Evolutionary conservation across 2,797 vertebrate genomes (phyloP).

Genomic region (Tympanoctomys barrerae): DNA sequence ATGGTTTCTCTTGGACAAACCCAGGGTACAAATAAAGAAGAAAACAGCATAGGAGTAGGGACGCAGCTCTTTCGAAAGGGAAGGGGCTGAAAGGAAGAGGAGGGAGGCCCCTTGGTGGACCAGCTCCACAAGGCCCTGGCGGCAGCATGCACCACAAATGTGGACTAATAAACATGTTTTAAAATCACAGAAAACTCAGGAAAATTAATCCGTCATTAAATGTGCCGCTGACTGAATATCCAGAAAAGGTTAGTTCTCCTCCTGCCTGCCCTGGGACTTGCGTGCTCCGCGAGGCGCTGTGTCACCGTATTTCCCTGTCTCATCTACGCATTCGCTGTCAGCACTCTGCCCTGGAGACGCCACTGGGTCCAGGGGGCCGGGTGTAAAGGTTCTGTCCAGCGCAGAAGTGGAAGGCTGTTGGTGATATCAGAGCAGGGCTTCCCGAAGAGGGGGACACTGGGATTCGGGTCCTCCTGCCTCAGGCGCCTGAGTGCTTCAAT

Average conservation of each 20-base stretch:
- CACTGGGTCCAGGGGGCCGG: neutral
- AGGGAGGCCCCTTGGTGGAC: too few relatives aligned
- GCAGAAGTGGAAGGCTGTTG: neutral
- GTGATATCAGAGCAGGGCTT: neutral
- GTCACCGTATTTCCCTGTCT: too few relatives aligned
- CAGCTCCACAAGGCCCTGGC: too few relatives aligned
- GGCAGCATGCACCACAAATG: neutral
- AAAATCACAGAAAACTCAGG: neutral
- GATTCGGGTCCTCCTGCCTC: neutral
- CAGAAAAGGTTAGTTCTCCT: neutral
- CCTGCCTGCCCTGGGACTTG: neutral
- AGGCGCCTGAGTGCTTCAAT: neutral
- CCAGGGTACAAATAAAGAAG: neutral
- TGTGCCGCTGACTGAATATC: neutral
- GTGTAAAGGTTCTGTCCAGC: neutral
- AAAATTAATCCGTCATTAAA: neutral
- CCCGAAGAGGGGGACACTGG: neutral
- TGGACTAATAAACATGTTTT: neutral
- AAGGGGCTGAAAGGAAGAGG: neutral
- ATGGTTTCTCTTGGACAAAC: neutral
- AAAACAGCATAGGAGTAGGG: neutral
- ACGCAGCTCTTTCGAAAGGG: neutral
- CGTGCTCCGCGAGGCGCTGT: too few relatives aligned
- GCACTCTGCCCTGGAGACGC: neutral
- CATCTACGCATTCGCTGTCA: neutral